Base-by-base conservation (phyloP, 2,888 invertebrate species). In the Limnephilus lunatus region DNA sequence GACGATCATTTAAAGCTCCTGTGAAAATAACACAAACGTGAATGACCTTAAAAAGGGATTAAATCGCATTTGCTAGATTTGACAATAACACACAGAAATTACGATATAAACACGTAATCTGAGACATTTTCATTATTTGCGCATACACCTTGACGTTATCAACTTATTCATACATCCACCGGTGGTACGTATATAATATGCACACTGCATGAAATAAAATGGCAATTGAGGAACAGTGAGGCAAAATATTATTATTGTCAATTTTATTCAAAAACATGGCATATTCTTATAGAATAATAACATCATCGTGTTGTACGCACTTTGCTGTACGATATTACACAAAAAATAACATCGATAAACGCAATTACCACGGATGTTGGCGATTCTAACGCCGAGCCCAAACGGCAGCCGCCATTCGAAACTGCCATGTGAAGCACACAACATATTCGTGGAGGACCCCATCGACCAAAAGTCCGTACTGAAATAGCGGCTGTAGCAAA, bases 401-500 rank as follows among this genome's bases (percentile, higher is more conserved):
- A 91, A 53, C 90, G 87, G 85, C 92, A 86, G 86, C 92, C 92
- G 92, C 92, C 92, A 92, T 93, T 92, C 89, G 82, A 82, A 89
- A 90, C 92, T 87, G 92, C 93, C 93, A 92, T 93, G 93, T 93
- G 93, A 93, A 91, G 90, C 93, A 92, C 90, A 92, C 90, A 68
- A 68, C 53, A 91, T 89, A 92, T 91, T 85, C 91, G 92, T 89
- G 93, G 93, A 93, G 93, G 92, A 92, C 93, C 93, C 93, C 93
- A 93, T 93, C 93, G 93, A 93, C 93, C 93, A 92, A 92, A 91
- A 92, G 93, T 86, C 91, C 93, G 91, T 90, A 93, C 93, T 93
- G 93, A 93, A 93, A 93, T 93, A 93, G 92, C 92, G 91, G 88
- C 90, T 83, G 85, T 81, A 80, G 82, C 39, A 88, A 91, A 89